phyloP scores from a whole-genome alignment of 2,113 vertebrate species.

The Syrrhaptes paradoxus region DNA sequence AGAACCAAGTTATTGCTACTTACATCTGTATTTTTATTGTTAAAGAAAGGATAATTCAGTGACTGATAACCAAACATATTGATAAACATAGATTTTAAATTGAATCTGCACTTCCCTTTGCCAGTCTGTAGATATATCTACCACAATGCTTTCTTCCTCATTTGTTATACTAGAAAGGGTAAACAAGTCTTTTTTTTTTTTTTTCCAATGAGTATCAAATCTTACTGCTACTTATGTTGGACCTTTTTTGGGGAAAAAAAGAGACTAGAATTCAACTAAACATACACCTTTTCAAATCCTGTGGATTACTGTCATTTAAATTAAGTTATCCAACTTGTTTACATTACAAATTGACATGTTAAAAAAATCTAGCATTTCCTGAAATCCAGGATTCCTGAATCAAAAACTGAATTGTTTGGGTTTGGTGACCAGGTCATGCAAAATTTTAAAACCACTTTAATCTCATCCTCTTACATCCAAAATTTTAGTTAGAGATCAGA shows the following conservation, averaged over 20 bases:
- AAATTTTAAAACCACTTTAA: background rate
- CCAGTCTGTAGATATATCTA: background rate
- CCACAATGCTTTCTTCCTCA: background rate
- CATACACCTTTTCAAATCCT: background rate
- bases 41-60: background rate
- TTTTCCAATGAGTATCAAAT: background rate
- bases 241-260: rapidly evolving
- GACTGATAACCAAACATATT: background rate
- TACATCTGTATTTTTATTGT: background rate
- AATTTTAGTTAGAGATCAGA: background rate
- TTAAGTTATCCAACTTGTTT: background rate
- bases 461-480: background rate
- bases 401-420: background rate
- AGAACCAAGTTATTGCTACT: background rate
- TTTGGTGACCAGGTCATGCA: background rate
- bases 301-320: background rate
- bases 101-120: background rate
- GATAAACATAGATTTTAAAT: background rate
- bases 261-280: background rate
- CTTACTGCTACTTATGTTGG: background rate
- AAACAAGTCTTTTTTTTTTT: background rate
- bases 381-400: background rate
- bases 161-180: background rate
- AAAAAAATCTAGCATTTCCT: background rate
- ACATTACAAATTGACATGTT: background rate